Evolutionary conservation across 2,888 invertebrate species (phyloP), one percentile per base, ranked within the genome.

Genomic region (Podotricha telesiphe): DNA sequence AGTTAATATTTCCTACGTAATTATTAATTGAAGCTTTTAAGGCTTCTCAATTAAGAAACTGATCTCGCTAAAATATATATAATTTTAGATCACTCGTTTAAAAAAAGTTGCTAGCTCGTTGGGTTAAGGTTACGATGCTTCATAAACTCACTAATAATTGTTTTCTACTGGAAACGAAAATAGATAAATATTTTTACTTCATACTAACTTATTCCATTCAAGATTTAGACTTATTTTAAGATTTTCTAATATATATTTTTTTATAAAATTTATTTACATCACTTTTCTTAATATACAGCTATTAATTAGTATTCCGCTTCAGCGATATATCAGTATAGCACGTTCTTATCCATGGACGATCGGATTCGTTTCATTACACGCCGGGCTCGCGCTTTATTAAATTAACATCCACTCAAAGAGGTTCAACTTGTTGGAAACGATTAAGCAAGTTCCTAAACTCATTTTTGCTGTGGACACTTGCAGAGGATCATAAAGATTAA

Each of bases 401-500:
- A 79, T 78, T 78, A 79, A 70, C 66, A 67, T 65, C 69, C 75
- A 70, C 72, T 72, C 69, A 64, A 63, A 75, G 65, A 63, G 71
- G 72, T 70, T 76, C 74, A 76, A 77, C 72, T 75, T 75, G 71
- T 75, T 77, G 64, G 42, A 51, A 75, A 69, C 68, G 70, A 73
- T 75, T 78, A 62, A 73, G 69, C 67, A 63, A 73, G 70, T 75
- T 72, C 48, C 66, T 68, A 73, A 55, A 70, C 56, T 72, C 48
- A 58, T 64, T 59, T 59, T 51, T n/a, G 34, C 61, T n/a, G n/a
- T n/a, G 28, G 51, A 45, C 50, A 53, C 51, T 61, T 61, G 50
- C 28, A n/a, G 28, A 50, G 48, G 28, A 45, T 40, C 34, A 45
- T 40, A 37, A 59, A 67, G 50, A 58, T 67, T 48, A 59, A 59